Evolutionary conservation across 2,888 invertebrate species (phyloP), one percentile per base, ranked within the genome.

Genomic region (Acronicta psi): DNA sequence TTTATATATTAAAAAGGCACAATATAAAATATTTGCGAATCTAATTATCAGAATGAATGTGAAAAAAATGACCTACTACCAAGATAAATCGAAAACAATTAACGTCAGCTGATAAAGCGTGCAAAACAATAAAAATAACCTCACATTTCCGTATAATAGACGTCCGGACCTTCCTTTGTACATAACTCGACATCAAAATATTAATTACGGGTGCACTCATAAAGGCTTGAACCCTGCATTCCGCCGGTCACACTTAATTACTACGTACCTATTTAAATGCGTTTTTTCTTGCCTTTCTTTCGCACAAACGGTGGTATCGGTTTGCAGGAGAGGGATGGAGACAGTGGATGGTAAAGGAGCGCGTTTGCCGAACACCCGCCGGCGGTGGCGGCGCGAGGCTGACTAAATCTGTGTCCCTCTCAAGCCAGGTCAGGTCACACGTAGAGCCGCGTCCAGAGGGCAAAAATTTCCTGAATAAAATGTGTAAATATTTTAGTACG

Each of bases 341-440:
- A 67, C 61, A 70, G 66, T 65, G 75, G 71, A 74, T 68, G 79
- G 75, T 72, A 69, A 62, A 67, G 75, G 73, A 52, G 67, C 69
- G 66, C 69, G 73, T 36, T 49, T 76, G 75, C 69, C 74, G 80
- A 76, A 87, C 91, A 83, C 75, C 89, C 90, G 90, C 86, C 84
- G 77, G 82, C 88, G 84, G 77, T 79, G 87, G 87, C 86, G 88
- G 86, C 90, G 89, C 92, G 89, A 86, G 86, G 85, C 90, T 89
- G 88, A 94, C 93, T 94, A 92, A 94, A 93, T 93, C 94, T 93
- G 90, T 90, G 93, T 79, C 81, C 77, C 81, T 86, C 88, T 86
- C 84, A 83, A 82, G 86, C 85, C 90, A 89, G 94, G 94, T 93
- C 93, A 93, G 93, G 91, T 90, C 92, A 90, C 78, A 57, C 69